phyloP scores from a whole-genome alignment of 1,140 invertebrate species.

The Hyles euphorbiae region DNA sequence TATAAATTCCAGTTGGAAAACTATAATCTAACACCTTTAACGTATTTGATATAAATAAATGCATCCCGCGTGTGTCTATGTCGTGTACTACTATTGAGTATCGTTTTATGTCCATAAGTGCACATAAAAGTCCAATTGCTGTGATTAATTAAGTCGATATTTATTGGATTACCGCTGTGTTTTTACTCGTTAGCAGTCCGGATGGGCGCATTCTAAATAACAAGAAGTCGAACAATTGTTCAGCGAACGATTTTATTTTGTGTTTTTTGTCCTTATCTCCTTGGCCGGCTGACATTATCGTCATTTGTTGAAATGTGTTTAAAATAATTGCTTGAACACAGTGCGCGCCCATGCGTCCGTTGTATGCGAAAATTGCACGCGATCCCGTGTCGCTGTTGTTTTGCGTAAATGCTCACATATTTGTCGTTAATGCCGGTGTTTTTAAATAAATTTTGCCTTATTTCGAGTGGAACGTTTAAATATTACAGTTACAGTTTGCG shows the following conservation, averaged over 20 bases:
- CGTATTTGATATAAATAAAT: constrained; percentile 2
- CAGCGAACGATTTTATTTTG: constrained; percentile 42
- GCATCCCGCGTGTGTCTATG: too few species aligned
- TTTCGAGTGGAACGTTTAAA: constrained; percentile 25
- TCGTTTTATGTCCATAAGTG: neutral
- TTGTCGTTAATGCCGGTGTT: constrained; percentile 55
- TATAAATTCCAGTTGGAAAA: neutral
- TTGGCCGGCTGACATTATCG: constrained; percentile 63
- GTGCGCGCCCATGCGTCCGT: constrained; percentile 55
- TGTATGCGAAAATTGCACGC: constrained; percentile 69
- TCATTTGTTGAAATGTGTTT: constrained; percentile 75
- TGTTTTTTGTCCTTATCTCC: constrained; percentile 56
- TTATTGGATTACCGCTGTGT: too few species aligned
- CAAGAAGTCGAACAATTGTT: constrained; percentile 41
- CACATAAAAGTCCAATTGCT: neutral
- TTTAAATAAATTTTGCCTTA: constrained; percentile 32
- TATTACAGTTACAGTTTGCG: constrained; percentile 36
- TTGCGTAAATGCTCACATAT: constrained; percentile 70
- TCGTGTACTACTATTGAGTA: neutral
- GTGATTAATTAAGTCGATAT: too few species aligned
- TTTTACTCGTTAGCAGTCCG: too few species aligned
- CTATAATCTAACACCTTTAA: neutral
- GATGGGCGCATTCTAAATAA: constrained; percentile 20
- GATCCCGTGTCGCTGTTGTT: constrained; percentile 48
- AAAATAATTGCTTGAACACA: constrained; percentile 69